Evolutionary conservation across 2,113 vertebrate species (phyloP).

Genomic region (Seriola rivoliana): DNA sequence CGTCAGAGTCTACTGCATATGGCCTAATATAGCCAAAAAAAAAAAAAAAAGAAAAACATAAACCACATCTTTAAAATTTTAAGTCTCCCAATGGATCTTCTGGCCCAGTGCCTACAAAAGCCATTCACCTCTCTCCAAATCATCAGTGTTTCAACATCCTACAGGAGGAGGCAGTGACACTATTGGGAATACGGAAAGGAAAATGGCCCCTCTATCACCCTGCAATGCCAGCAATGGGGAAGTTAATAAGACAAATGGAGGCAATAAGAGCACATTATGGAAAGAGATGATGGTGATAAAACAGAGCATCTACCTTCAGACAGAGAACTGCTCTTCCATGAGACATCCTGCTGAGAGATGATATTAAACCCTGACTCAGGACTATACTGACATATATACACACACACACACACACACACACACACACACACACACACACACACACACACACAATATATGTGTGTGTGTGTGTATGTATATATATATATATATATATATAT

Average conservation of each 20-base stretch:
- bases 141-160: constrained; percentile 27
- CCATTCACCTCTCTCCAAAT: constrained; percentile 32
- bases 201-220: constrained; percentile 34
- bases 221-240: constrained; percentile 14
- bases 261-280: constrained; percentile 57
- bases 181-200: constrained; percentile 30
- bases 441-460: too few species aligned
- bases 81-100: constrained; percentile 8
- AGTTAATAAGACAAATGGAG: constrained; percentile 59
- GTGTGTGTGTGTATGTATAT: too few species aligned
- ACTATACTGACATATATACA: not conserved
- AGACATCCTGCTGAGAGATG: constrained; percentile 7
- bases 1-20: not conserved
- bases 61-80: constrained; percentile 26
- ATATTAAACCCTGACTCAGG: constrained; percentile 8
- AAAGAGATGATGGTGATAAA: constrained; percentile 50
- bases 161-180: constrained; percentile 10
- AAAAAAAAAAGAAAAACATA: not conserved
- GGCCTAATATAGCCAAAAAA: not conserved
- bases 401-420: too few species aligned
- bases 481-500: too few species aligned
- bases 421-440: too few species aligned
- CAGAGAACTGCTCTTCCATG: constrained; percentile 10
- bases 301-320: constrained; percentile 9
- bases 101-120: constrained; percentile 16